Percentiles rank a stretch among this genome's conserved stretches.
Evolutionary conservation across 2,113 vertebrate species (phyloP).

Genomic region (Zosterops borbonicus): DNA sequence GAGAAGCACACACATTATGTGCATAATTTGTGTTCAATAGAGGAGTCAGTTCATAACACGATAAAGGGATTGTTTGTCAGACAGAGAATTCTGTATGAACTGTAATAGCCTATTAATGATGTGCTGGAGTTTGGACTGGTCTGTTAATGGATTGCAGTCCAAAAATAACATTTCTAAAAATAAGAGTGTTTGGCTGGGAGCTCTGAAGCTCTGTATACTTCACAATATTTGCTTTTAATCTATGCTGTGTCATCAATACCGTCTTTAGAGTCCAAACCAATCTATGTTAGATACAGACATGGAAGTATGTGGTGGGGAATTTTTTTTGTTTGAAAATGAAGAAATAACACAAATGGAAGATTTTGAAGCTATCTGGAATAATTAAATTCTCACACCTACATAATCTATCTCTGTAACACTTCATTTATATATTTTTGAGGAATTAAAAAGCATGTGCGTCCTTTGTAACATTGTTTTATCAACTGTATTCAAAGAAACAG

Average conservation of each 20-base stretch:
- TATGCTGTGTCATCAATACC: neutral
- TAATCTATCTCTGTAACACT: neutral
- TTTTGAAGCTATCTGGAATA: neutral
- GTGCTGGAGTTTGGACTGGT: neutral
- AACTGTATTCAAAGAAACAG: neutral
- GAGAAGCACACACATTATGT: neutral
- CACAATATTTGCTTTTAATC: neutral
- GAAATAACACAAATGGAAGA: neutral
- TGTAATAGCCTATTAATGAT: neutral
- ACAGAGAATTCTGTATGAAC: neutral
- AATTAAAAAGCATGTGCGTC: neutral
- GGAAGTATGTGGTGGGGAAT: neutral
- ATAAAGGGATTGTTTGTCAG: neutral
- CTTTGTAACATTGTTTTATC: neutral
- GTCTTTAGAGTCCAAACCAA: neutral
- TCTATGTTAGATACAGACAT: neutral
- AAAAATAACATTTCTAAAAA: neutral
- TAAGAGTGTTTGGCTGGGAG: neutral
- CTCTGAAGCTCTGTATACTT: neutral
- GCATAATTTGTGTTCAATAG: neutral
- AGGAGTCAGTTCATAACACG: neutral
- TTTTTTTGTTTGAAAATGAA: slow-evolving; percentile 4
- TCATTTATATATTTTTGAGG: neutral
- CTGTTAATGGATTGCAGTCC: neutral
- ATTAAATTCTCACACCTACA: neutral